Evolutionary conservation across 2,888 invertebrate species (phyloP), one percentile per base, ranked within the genome.

Genomic region (Troglohyphantes excavatus): DNA sequence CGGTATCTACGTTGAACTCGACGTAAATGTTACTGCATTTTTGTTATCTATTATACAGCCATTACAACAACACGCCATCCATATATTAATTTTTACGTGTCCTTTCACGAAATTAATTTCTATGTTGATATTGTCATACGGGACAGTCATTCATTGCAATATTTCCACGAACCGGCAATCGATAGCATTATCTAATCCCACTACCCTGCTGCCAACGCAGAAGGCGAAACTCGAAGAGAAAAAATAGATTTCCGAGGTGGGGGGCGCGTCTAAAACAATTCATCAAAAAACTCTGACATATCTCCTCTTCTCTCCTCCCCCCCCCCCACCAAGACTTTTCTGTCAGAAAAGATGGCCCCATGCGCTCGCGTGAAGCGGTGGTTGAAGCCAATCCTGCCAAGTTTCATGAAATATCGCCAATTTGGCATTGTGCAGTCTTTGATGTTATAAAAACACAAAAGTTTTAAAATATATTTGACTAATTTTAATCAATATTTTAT

Each of bases 271-370:
- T 43, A 46, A 83, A 83, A 83, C 83, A 83, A 83, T 83, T 83
- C 83, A 83, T 83, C 83, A 83, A 83, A 83, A 83, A 83, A 59
- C 43, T 73, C 83, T 83, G 83, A 83, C 83, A 83, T 63, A 73
- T 83, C 53, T 29, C n/a, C n/a, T n/a, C 67, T 19, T 33, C 39
- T 21, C 17, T 17, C 13, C 21, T 33, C 39, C 33, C 17, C 23
- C 13, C 21, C 43, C 65, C 26, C 43, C 39, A 33, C 59, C 29
- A 7, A 27, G 29, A 43, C 39, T 65, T 63, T 43, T 65, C 65
- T 39, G 78, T 26, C 65, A 29, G 67, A 29, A 81, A 33, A 68
- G 33, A 78, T 68, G 27, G 46, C 27, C 27, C 2, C 43, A 9
- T 63, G 11, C 43, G 65, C 83, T 53, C 39, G 39, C 39, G 39